phyloP scores from a whole-genome alignment of 2,888 invertebrate genomes.

The Drosophila mettleri region DNA sequence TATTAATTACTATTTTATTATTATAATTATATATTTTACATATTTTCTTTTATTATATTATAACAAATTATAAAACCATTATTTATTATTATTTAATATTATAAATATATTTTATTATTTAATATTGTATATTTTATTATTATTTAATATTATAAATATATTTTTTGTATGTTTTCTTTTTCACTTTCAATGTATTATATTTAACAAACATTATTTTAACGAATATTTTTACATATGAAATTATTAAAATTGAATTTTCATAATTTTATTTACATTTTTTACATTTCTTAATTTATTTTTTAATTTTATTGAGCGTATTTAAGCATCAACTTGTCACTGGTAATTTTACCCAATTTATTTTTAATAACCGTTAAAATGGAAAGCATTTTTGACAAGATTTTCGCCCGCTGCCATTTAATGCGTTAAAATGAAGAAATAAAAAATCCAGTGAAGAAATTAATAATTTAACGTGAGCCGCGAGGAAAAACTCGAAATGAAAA shows the following conservation, averaged over 20 bases:
- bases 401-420: constrained; percentile 37
- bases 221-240: no score
- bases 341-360: not conserved
- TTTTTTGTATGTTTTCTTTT: no score
- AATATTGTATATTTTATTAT: no score
- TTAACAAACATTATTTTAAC: no score
- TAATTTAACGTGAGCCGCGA: constrained; percentile 51
- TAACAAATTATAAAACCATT: no score
- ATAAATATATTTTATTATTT: not conserved
- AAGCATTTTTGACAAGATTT: constrained; percentile 35
- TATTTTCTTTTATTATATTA: not conserved
- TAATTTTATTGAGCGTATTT: constrained; percentile 15
- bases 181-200: no score
- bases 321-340: not conserved
- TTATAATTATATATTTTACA: not conserved
- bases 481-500: constrained; percentile 11
- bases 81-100: not conserved
- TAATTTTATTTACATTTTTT: not conserved
- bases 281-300: not conserved
- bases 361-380: constrained; percentile 35
- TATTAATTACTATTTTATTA: not conserved
- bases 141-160: not conserved
- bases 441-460: constrained; percentile 29
- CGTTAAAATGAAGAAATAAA: constrained; percentile 13
- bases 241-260: not conserved